Conservation (phyloP, 2,113 vertebrate species). For the Macquaria australasica region DNA sequence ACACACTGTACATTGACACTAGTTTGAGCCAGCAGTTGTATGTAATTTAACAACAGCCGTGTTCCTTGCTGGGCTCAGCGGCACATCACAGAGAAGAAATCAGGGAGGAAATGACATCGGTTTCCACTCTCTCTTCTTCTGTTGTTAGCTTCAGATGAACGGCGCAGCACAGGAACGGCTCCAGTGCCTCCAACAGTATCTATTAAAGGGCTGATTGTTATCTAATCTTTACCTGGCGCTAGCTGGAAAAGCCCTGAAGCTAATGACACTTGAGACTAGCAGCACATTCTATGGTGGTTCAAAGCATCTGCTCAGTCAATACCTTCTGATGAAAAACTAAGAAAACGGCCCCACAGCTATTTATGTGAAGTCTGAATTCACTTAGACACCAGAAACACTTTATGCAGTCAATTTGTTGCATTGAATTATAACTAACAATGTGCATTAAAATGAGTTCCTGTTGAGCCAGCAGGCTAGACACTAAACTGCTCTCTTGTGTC, state of each 20-base stretch:
- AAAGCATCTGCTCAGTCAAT: constrained; percentile 80
- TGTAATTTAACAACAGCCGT: constrained; percentile 58
- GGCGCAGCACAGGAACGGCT: constrained; percentile 66
- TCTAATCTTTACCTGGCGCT: constrained; percentile 87
- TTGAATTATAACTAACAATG: constrained; percentile 74
- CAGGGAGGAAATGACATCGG: constrained; percentile 65
- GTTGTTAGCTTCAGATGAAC: constrained; percentile 74
- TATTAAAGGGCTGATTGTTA: constrained; percentile 86
- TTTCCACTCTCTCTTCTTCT: constrained; percentile 66
- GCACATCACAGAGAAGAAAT: constrained; percentile 57
- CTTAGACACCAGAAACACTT: constrained; percentile 68
- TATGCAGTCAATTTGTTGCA: constrained; percentile 71
- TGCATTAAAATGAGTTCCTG: constrained; percentile 66
- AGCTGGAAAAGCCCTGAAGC: constrained; percentile 82
- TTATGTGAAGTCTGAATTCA: constrained; percentile 73
- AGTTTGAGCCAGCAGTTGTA: constrained; percentile 43
- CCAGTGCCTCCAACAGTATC: constrained; percentile 81
- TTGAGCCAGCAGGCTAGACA: constrained; percentile 42
- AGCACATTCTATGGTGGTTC: constrained; percentile 82
- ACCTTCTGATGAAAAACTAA: constrained; percentile 71
- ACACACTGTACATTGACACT: constrained; percentile 7
- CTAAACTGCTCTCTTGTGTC: constrained; percentile 42
- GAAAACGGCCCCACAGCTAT: constrained; percentile 69
- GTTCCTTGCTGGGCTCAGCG: constrained; percentile 50
- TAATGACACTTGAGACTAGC: constrained; percentile 86